Evolutionary conservation across 2,888 invertebrate genomes (phyloP).

Genomic region (Clanis bilineata): DNA sequence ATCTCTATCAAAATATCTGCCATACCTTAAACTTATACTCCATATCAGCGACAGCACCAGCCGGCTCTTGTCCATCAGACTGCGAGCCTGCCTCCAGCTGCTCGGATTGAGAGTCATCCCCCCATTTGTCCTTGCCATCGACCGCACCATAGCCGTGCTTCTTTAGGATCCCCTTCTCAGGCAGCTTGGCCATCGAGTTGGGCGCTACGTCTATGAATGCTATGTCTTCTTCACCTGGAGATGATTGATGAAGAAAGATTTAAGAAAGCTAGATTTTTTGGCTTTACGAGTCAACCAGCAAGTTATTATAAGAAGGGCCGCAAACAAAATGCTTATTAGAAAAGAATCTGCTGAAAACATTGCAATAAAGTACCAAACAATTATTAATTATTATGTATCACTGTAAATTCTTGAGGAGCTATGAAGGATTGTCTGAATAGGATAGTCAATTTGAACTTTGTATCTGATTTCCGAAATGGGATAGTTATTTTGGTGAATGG

Average conservation of each 20-base stretch:
- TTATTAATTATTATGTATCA: too few species aligned
- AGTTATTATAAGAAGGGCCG: too few species aligned
- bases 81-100: constrained; percentile 86
- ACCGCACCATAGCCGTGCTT: constrained; percentile 91
- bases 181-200: constrained; percentile 88
- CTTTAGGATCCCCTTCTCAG: constrained; percentile 96
- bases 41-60: constrained; percentile 87
- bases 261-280: background rate
- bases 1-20: too few species aligned
- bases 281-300: too few species aligned
- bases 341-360: too few species aligned
- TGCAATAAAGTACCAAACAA: too few species aligned
- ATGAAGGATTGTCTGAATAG: too few species aligned
- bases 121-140: constrained; percentile 89
- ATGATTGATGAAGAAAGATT: background rate
- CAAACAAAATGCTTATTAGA: too few species aligned
- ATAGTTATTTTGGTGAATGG: background rate
- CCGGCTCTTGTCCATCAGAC: constrained; percentile 86
- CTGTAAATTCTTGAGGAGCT: too few species aligned
- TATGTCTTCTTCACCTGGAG: constrained; percentile 89
- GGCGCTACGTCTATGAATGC: constrained; percentile 91
- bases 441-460: too few species aligned
- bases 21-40: constrained; percentile 90
- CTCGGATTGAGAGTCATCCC: constrained; percentile 87
- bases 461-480: too few species aligned